Evolutionary conservation across 2,113 vertebrate genomes (phyloP).

Genomic region (Aythya baeri): DNA sequence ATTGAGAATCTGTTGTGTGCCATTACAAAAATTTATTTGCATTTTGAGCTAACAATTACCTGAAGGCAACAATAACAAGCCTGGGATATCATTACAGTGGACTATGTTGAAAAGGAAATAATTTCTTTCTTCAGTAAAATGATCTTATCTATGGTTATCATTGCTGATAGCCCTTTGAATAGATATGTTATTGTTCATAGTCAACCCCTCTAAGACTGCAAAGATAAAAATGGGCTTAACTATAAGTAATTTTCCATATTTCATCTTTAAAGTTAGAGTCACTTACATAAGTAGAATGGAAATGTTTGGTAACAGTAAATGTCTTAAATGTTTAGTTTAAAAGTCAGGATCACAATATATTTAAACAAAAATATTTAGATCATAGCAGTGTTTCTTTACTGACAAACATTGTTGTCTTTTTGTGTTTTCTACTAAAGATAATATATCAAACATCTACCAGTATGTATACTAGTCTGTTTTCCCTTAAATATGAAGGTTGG

Average conservation of each 20-base stretch:
- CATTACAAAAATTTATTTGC: background rate
- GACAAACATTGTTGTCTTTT: background rate
- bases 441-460: background rate
- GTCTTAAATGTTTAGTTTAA: background rate
- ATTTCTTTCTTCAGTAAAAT: background rate
- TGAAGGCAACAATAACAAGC: background rate
- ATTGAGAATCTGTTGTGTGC: background rate
- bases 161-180: background rate
- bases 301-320: background rate
- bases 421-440: background rate
- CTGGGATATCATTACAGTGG: background rate
- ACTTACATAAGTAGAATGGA: background rate
- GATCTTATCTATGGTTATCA: background rate
- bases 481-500: background rate
- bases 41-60: background rate
- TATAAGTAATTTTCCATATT: background rate
- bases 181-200: background rate
- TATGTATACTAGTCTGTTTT: background rate
- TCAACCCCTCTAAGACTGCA: background rate
- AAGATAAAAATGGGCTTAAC: background rate
- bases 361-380: background rate
- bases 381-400: background rate
- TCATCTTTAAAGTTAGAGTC: background rate
- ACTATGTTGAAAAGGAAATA: background rate
- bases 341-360: background rate